phyloP scores from a whole-genome alignment of 1,140 invertebrate genomes.

The Telenomus remus region DNA sequence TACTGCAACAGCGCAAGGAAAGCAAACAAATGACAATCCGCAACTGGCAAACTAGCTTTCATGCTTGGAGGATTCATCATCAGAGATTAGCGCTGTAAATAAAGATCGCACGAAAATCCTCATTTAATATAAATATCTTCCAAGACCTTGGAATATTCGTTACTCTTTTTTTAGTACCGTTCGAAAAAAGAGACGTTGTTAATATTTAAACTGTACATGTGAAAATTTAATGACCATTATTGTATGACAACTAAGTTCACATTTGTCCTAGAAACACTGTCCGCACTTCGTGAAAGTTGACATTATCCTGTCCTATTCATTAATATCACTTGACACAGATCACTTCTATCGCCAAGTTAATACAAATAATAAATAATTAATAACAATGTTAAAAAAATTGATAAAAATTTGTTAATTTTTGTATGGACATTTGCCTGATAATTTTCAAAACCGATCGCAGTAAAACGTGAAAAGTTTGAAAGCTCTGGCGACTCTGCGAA shows the following conservation, averaged over 20 bases:
- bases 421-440: no score
- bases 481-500: no score
- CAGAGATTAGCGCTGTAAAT: conserved; percentile 34
- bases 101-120: conserved; percentile 30
- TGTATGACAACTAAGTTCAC: conserved; percentile 6
- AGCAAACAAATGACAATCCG: conserved; percentile 27
- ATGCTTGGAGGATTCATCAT: conserved; percentile 25
- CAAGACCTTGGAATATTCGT: conserved; percentile 20
- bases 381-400: no score
- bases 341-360: conserved; percentile 27
- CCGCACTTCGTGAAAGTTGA: conserved; percentile 26
- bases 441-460: no score
- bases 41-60: conserved; percentile 18
- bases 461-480: no score
- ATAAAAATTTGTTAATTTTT: no score
- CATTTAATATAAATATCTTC: conserved; percentile 30
- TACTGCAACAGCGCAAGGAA: background rate
- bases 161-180: background rate
- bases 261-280: conserved; percentile 31
- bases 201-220: background rate
- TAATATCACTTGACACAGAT: conserved; percentile 51
- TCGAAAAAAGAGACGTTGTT: conserved; percentile 1
- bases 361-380: no score
- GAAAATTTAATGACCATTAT: conserved; percentile 14
- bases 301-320: conserved; percentile 57